phyloP scores from a whole-genome alignment of 2,888 invertebrate genomes.

The Aspidiotus rigidus region DNA sequence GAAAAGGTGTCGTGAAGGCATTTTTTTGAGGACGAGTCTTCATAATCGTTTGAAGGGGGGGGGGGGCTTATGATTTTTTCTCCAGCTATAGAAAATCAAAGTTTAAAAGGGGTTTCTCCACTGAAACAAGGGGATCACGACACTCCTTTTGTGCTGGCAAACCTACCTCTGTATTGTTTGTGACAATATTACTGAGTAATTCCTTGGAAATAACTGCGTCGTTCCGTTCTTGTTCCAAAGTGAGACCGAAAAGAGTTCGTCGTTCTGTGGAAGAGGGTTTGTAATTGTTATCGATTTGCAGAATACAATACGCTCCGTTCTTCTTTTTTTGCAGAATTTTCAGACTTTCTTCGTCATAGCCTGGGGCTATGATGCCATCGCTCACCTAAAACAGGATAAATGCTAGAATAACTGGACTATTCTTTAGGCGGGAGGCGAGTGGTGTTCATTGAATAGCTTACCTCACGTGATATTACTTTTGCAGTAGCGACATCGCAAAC shows the following conservation, averaged over 20 bases:
- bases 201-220: conserved; percentile 69
- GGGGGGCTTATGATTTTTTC: too few species aligned
- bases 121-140: too few species aligned
- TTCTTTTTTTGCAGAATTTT: conserved; percentile 88
- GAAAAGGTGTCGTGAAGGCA: too few species aligned
- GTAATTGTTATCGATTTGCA: conserved; percentile 82
- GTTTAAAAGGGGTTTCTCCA: too few species aligned
- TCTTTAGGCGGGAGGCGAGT: too few species aligned
- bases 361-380: conserved; percentile 96
- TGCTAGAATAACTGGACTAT: too few species aligned
- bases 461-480: conserved; percentile 70
- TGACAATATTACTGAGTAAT: conserved; percentile 73
- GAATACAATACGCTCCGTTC: conserved; percentile 79
- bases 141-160: too few species aligned
- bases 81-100: too few species aligned
- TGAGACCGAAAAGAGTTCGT: conserved; percentile 72
- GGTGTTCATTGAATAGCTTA: conserved; percentile 38
- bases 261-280: conserved; percentile 72
- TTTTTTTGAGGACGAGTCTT: too few species aligned
- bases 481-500: conserved; percentile 84
- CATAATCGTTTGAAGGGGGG: too few species aligned
- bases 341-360: conserved; percentile 73
- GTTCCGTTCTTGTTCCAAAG: conserved; percentile 80
- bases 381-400: conserved; percentile 62
- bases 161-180: conserved; percentile 50